phyloP scores from a whole-genome alignment of 1,140 invertebrate species.

The Drosophila tropicalis region DNA sequence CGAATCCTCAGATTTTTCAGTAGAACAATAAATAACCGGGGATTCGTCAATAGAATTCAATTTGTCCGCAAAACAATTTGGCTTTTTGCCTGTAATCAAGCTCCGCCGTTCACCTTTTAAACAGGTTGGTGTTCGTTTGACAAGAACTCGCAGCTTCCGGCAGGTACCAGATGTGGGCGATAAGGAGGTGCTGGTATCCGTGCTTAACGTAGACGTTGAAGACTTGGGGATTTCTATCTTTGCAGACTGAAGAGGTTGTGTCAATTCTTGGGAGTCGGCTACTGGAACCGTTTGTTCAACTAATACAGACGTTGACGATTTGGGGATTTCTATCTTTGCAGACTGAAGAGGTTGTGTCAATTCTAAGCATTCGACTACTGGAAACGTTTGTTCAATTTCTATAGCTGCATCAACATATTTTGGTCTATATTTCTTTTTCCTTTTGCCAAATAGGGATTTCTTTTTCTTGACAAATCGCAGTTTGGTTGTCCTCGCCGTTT shows the following conservation, averaged over 20 bases:
- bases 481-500: neutral
- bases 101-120: neutral
- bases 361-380: neutral
- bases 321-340: neutral
- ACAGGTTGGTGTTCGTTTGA: conserved; percentile 34
- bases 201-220: conserved; percentile 1
- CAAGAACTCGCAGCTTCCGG: conserved; percentile 48
- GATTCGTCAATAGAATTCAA: neutral
- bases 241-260: neutral
- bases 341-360: neutral
- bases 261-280: neutral
- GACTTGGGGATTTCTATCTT: neutral
- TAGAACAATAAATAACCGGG: neutral
- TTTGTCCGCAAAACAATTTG: neutral
- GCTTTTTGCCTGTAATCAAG: neutral
- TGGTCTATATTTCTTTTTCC: neutral
- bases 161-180: conserved; percentile 10
- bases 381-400: neutral
- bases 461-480: neutral
- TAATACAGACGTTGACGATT: no score
- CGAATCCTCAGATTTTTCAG: neutral
- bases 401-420: neutral
- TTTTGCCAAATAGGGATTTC: neutral
- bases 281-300: neutral
- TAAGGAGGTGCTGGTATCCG: neutral